Percentiles rank a stretch among this genome's conserved stretches.
These are phyloP conservation scores for Cyaniris semiargus DNA, from an alignment of 2,888 invertebrate species.

Conservation along the genomic window DNA sequence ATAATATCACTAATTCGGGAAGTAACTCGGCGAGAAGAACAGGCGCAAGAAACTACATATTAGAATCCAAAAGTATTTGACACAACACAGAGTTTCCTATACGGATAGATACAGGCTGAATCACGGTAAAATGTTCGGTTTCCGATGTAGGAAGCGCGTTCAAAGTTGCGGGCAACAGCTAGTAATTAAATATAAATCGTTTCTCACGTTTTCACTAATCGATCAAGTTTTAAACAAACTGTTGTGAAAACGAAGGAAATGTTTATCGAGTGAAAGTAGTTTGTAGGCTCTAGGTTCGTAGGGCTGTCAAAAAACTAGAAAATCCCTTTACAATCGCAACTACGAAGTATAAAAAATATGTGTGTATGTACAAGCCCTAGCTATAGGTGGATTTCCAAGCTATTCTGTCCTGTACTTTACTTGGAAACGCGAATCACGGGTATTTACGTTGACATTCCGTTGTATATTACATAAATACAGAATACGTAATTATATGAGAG, in stretches of 20 bases:
- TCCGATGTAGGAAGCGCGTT: not conserved
- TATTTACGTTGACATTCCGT: conserved; percentile 23
- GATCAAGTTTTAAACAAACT: conserved; percentile 34
- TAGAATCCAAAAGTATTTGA: no score
- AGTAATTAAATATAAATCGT: conserved; percentile 12
- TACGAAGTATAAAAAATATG: not conserved
- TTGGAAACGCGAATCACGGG: conserved; percentile 8
- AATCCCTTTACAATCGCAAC: not conserved
- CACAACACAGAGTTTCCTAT: not conserved
- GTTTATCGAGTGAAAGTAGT: conserved; percentile 35
- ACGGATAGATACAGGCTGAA: not conserved
- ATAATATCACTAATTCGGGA: no score
- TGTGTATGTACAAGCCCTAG: not conserved
- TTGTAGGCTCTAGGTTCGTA: conserved; percentile 31
- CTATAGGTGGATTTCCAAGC: conserved; percentile 26
- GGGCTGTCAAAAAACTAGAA: not conserved
- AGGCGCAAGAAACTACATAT: no score
- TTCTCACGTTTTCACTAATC: conserved; percentile 35
- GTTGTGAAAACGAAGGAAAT: conserved; percentile 35
- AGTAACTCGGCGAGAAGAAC: no score
- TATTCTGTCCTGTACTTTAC: conserved; percentile 28
- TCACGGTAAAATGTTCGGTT: not conserved
- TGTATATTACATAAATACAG: conserved; percentile 15
- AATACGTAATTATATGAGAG: not conserved
- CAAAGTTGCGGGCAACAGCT: not conserved